Conservation (phyloP, 2,797 vertebrate genomes). For the Halcyon smyrnensis region DNA sequence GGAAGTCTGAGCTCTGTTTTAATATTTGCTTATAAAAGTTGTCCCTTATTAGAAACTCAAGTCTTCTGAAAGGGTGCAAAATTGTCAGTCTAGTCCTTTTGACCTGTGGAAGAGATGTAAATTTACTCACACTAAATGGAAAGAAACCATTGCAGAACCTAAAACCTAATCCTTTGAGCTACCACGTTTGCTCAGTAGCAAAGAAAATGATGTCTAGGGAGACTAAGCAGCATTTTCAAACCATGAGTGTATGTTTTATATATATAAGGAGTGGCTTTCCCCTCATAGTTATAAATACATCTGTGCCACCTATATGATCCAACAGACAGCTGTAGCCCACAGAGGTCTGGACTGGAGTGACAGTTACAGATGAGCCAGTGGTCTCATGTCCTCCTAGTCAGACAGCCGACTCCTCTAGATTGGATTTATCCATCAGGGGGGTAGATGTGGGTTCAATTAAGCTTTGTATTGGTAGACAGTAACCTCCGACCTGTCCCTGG, state of each 20-base stretch:
- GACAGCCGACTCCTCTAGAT: background rate
- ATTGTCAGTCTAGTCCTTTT: background rate
- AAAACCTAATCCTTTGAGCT: conserved; percentile 8
- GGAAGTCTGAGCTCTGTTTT: background rate
- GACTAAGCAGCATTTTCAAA: background rate
- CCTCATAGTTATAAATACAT: background rate
- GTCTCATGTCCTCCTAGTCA: background rate
- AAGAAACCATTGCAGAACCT: background rate
- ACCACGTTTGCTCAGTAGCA: conserved; percentile 5
- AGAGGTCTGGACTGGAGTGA: background rate
- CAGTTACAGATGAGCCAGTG: background rate
- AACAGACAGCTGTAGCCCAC: background rate
- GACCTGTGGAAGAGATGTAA: background rate
- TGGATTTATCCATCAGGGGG: background rate
- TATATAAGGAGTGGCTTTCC: background rate
- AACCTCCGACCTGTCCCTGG: background rate
- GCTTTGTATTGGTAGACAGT: background rate
- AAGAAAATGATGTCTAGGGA: background rate
- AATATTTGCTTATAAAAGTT: background rate
- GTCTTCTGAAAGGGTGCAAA: background rate
- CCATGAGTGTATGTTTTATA: background rate
- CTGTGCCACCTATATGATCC: background rate
- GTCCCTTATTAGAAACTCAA: background rate
- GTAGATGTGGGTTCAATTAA: background rate
- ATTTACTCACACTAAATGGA: conserved; percentile 13